A percentile compares a stretch with the other conserved stretches of the same genome.
Evolutionary conservation across 2,113 vertebrate genomes (phyloP).

Genomic region (Prunella himalayana): DNA sequence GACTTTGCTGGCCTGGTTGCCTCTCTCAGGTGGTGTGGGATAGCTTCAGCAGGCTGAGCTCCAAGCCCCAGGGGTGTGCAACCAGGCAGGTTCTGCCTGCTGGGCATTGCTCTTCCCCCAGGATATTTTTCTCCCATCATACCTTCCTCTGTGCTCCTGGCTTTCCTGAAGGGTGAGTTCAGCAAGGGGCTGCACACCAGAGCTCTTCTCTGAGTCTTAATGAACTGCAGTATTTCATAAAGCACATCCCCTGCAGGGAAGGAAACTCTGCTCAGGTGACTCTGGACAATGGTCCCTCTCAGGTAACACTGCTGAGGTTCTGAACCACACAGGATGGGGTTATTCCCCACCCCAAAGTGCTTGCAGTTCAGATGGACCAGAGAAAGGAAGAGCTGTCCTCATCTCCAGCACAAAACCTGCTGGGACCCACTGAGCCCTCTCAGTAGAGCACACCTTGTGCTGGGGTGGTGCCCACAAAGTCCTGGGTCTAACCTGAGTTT

Average conservation of each 20-base stretch:
- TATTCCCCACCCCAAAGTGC: background rate
- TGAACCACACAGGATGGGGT: background rate
- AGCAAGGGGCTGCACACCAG: conserved; percentile 61
- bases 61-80: background rate
- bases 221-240: conserved; percentile 87
- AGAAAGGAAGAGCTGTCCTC: background rate
- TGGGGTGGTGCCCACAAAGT: background rate
- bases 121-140: background rate
- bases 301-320: background rate
- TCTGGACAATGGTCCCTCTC: background rate
- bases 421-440: background rate
- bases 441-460: background rate
- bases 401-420: background rate
- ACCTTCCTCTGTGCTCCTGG: conserved; percentile 29
- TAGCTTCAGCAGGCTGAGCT: background rate
- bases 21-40: background rate
- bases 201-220: conserved; percentile 81
- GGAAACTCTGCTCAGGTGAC: background rate
- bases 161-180: conserved; percentile 8
- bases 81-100: background rate
- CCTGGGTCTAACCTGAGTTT: no score
- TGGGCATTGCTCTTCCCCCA: background rate
- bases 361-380: background rate
- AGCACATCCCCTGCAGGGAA: conserved; percentile 83
- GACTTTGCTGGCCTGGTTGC: background rate